phyloP scores from a whole-genome alignment of 2,888 invertebrate species.

The Glaucopsyche alexis region DNA sequence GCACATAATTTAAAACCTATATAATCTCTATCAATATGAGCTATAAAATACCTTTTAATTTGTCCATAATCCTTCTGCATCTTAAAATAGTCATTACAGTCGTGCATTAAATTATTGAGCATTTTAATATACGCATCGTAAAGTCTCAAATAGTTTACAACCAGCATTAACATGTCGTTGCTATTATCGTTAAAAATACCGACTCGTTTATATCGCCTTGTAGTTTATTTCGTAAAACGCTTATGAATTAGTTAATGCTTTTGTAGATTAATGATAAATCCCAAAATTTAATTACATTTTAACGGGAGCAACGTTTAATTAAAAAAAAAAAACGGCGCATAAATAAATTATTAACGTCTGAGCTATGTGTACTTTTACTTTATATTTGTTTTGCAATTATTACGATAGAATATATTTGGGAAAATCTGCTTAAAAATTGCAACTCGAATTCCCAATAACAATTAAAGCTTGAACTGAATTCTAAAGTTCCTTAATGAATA shows the following conservation, averaged over 20 bases:
- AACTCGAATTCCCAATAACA: not conserved
- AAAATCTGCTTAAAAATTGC: not conserved
- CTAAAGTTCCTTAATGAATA: not conserved
- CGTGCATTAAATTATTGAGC: slow-evolving; percentile 22
- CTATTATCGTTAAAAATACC: slow-evolving; percentile 28
- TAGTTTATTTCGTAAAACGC: slow-evolving; percentile 18
- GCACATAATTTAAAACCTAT: slow-evolving; percentile 17
- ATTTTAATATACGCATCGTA: slow-evolving; percentile 24
- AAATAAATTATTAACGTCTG: not conserved
- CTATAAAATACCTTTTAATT: slow-evolving; percentile 14
- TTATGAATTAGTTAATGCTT: slow-evolving; percentile 9
- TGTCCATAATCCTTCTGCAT: not conserved
- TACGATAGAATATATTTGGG: not conserved
- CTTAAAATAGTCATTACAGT: slow-evolving; percentile 23
- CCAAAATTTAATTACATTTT: slow-evolving; percentile 1
- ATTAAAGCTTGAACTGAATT: not conserved
- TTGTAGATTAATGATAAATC: slow-evolving; percentile 3
- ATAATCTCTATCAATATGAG: slow-evolving; percentile 14
- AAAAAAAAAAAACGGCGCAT: not conserved
- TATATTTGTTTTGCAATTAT: not conserved
- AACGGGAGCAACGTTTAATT: slow-evolving; percentile 5
- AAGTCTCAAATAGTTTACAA: slow-evolving; percentile 27
- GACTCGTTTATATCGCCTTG: slow-evolving; percentile 17
- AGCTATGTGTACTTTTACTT: not conserved
- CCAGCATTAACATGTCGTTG: slow-evolving; percentile 24